Conservation (phyloP, 2,797 vertebrate genomes). For the Tinamus major region DNA sequence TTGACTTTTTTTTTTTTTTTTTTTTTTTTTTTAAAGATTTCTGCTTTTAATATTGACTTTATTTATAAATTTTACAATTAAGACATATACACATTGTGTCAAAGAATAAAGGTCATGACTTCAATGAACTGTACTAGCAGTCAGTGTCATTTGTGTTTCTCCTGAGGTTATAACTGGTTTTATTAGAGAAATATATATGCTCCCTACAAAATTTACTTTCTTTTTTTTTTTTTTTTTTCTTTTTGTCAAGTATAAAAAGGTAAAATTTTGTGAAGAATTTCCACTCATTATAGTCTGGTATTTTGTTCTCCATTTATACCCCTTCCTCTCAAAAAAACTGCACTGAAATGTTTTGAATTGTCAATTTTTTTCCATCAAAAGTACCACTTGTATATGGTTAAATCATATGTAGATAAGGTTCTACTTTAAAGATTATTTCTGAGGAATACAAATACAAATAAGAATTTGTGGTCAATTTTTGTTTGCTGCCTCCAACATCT, state of each 20-base stretch:
- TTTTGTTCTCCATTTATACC: neutral
- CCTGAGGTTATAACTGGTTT: accelerated
- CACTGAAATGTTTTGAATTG: neutral
- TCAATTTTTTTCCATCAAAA: neutral
- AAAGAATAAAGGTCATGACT: conserved; percentile 46
- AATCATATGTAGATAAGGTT: neutral
- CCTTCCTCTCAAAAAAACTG: neutral
- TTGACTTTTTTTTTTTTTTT: neutral
- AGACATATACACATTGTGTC: neutral
- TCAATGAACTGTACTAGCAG: neutral
- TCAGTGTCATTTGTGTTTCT: neutral
- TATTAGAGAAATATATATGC: neutral
- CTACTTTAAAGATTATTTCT: neutral
- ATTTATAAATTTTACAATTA: conserved; percentile 38
- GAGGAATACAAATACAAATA: neutral
- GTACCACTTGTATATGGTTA: neutral
- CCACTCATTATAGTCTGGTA: neutral
- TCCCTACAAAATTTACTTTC: accelerated
- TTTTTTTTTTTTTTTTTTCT: neutral
- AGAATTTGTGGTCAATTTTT: neutral
- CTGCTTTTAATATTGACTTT: neutral
- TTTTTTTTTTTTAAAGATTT: neutral
- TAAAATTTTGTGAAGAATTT: neutral
- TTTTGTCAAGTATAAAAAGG: neutral
- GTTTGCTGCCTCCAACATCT: neutral